These are phyloP conservation scores for Chrysomela aeneicollis DNA, from an alignment of 2,888 invertebrate genomes.

Conservation along the genomic window DNA sequence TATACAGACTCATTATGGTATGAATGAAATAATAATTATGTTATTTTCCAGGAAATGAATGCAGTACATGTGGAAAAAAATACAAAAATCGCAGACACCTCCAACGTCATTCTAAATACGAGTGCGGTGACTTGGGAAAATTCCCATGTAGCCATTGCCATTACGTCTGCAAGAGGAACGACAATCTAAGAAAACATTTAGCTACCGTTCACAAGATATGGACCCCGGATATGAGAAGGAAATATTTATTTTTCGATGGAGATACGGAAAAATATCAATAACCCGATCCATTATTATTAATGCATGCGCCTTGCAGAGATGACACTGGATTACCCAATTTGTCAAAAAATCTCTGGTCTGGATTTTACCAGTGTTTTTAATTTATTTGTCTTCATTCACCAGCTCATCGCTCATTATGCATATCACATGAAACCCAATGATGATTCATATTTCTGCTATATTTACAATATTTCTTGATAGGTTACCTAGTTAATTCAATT, in stretches of 20 bases:
- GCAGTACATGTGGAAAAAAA: constrained; percentile 19
- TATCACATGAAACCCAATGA: no score
- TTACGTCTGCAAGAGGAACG: background rate
- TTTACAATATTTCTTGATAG: no score
- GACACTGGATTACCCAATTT: no score
- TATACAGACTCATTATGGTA: no score
- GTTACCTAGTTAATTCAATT: no score
- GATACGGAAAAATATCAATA: background rate
- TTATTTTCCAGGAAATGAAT: constrained; percentile 15
- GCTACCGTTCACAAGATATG: background rate
- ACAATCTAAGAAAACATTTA: background rate
- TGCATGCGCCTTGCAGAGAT: no score
- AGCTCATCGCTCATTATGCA: no score
- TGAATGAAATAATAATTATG: background rate
- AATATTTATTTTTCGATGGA: background rate
- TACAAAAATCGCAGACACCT: constrained; percentile 22
- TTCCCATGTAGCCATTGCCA: background rate
- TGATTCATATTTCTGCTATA: no score
- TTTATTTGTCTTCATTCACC: no score
- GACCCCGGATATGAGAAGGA: background rate
- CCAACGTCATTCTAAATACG: constrained; percentile 38
- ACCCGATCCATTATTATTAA: no score
- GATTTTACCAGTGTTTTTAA: no score
- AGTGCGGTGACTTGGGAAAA: constrained; percentile 7
- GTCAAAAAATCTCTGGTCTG: no score